phyloP scores from a whole-genome alignment of 1,140 invertebrate species.

The Bombus consobrinus region DNA sequence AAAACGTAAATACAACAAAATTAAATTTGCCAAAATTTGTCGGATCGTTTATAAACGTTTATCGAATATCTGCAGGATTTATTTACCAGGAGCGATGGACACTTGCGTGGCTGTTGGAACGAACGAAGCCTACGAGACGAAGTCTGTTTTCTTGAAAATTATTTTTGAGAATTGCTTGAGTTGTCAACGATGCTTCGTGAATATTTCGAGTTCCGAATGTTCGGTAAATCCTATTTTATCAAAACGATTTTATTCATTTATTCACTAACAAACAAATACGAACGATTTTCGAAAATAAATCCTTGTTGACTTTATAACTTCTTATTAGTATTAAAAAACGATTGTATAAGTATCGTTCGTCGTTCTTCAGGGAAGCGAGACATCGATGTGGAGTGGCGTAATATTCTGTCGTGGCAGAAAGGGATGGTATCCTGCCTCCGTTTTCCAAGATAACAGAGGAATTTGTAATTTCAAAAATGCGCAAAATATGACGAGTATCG shows the following conservation, averaged over 20 bases:
- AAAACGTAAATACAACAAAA: constrained; percentile 64
- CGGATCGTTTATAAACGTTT: not conserved
- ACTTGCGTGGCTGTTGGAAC: constrained; percentile 84
- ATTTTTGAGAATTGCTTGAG: constrained; percentile 79
- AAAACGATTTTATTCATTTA: not conserved
- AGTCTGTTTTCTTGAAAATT: constrained; percentile 81
- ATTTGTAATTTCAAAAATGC: constrained; percentile 81
- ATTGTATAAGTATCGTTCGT: too few species aligned
- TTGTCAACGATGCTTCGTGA: constrained; percentile 83
- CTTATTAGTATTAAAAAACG: too few species aligned
- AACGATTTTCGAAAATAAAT: too few species aligned
- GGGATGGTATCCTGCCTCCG: constrained; percentile 86
- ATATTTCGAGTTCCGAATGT: constrained; percentile 73
- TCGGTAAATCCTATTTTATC: constrained; percentile 67
- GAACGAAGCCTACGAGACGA: constrained; percentile 75
- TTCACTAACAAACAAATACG: too few species aligned
- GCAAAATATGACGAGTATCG: constrained; percentile 81
- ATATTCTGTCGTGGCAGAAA: constrained; percentile 84
- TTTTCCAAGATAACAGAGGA: constrained; percentile 83
- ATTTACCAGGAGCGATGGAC: constrained; percentile 76
- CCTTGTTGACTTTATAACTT: too few species aligned
- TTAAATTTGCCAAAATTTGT: not conserved
- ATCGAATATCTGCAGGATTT: constrained; percentile 65
- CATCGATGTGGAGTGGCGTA: constrained; percentile 83
- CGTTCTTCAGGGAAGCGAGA: constrained; percentile 44